Base-by-base conservation (phyloP, 2,797 vertebrate genomes). In the Lerista edwardsae region DNA sequence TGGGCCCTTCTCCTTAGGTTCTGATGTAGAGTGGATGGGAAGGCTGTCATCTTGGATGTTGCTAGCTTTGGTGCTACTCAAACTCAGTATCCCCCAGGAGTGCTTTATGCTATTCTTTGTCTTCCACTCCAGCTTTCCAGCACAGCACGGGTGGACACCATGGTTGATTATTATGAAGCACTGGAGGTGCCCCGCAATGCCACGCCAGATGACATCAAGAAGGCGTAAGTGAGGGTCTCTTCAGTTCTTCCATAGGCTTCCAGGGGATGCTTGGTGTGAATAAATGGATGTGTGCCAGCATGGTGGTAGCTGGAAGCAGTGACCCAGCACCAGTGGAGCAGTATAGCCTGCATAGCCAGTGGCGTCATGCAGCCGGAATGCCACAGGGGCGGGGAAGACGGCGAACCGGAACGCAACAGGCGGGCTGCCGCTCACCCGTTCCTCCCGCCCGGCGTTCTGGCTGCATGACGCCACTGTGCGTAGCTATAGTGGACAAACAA, bases 121-220 rank as follows among this genome's bases (percentile, higher is more conserved):
- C 64, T 84, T 57, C 80, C 82, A 72, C 69, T 91, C 51, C 82
- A 82, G 77, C 90, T 88, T 85, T 84, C 89, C 51, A 74, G 39
- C 39, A 80, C 85, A 94, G 83, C 82, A 65, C 61, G 61, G 90
- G 73, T 85, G n/a, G 84, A 90, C 90, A 84, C 95, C 93, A 99
- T 99, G 98, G 98, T 98, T 91, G 98, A 99, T 95, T 99, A 99
- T 93, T 99, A 99, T 89, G 96, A 97, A 74, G 92, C 98, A 12
- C 95, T 99, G 83, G 98, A 98, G 84, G 98, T 99, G 93, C 94
- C 98, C 92, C 97, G 92, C 88, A 96, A 93, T 59, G 97, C 98
- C 91, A 95, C 97, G 1, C 97, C 96, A 57, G 98, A 99, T 2
- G 98, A 99, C 93, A 99, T 99, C 93, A 99, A 99, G 95, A 99